Evolutionary conservation across 1,140 invertebrate species (phyloP).

Genomic region (Nasonia vitripennis): DNA sequence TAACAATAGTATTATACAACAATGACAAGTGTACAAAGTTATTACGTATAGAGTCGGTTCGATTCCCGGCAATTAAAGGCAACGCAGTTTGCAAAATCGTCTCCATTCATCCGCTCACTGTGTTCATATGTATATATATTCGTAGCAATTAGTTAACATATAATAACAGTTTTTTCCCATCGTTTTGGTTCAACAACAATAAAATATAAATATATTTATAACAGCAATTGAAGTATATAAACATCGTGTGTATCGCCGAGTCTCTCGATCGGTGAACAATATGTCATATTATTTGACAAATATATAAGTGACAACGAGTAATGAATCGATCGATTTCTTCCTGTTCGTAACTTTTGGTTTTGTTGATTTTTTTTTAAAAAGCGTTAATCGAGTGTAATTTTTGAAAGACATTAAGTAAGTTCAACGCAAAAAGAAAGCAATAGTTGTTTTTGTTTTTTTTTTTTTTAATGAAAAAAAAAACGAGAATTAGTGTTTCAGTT

Average conservation of each 20-base stretch:
- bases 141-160: background rate
- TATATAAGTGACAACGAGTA: constrained; percentile 14
- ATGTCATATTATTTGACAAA: background rate
- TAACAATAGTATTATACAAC: background rate
- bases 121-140: background rate
- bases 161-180: background rate
- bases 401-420: background rate
- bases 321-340: constrained; percentile 50
- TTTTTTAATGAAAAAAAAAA: background rate
- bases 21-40: constrained; percentile 35
- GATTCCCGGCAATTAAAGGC: constrained; percentile 44
- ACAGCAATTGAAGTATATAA: constrained; percentile 31
- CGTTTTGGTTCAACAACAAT: background rate
- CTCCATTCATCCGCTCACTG: constrained; percentile 48
- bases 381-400: constrained; percentile 2
- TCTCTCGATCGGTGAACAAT: background rate
- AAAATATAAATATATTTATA: background rate
- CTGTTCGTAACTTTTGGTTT: constrained; percentile 24
- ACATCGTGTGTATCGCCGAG: constrained; percentile 14
- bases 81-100: constrained; percentile 48
- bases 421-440: constrained; percentile 23
- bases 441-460: too few species aligned
- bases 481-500: background rate
- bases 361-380: constrained; percentile 9
- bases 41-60: background rate